A percentile compares a stretch with the other conserved stretches of the same genome.
Evolutionary conservation across 2,888 invertebrate genomes (phyloP).

Genomic region (Platerodrilus igneus): DNA sequence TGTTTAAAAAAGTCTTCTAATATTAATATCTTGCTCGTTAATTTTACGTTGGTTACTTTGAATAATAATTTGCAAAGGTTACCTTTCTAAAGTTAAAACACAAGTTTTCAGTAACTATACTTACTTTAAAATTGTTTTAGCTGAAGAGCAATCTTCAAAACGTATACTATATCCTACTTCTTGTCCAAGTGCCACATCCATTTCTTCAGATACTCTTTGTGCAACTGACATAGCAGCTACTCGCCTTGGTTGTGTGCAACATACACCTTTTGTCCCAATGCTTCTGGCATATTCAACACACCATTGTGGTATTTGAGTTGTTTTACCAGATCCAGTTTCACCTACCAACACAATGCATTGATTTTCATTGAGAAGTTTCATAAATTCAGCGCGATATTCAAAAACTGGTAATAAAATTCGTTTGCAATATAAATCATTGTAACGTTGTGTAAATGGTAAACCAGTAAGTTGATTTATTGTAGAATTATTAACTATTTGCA

Average conservation of each 20-base stretch:
- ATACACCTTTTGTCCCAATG: constrained; percentile 72
- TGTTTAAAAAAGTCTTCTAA: too few relatives aligned
- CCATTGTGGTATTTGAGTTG: constrained; percentile 99
- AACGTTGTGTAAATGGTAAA: constrained; percentile 81
- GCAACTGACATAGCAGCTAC: constrained; percentile 99
- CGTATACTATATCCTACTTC: constrained; percentile 96
- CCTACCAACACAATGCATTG: constrained; percentile 96
- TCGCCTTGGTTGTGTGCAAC: constrained; percentile 94
- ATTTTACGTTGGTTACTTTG: too few relatives aligned
- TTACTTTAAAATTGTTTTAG: constrained; percentile 87
- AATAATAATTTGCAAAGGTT: not conserved
- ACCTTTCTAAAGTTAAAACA: constrained; percentile 1
- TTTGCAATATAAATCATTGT: constrained; percentile 83
- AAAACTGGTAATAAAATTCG: constrained; percentile 92
- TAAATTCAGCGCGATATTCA: constrained; percentile 95
- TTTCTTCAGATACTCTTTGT: constrained; percentile 97
- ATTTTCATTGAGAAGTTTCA: constrained; percentile 86
- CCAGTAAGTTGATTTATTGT: constrained; percentile 76
- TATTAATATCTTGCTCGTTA: too few relatives aligned
- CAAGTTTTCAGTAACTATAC: too few relatives aligned
- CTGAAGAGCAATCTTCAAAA: constrained; percentile 97
- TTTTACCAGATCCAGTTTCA: constrained; percentile 99
- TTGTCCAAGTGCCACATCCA: constrained; percentile 91
- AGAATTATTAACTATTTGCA: constrained; percentile 41
- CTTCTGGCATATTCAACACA: constrained; percentile 71